Evolutionary conservation across 2,113 vertebrate genomes (phyloP), one percentile per base, ranked within the genome.

Genomic region (Rostratula benghalensis): DNA sequence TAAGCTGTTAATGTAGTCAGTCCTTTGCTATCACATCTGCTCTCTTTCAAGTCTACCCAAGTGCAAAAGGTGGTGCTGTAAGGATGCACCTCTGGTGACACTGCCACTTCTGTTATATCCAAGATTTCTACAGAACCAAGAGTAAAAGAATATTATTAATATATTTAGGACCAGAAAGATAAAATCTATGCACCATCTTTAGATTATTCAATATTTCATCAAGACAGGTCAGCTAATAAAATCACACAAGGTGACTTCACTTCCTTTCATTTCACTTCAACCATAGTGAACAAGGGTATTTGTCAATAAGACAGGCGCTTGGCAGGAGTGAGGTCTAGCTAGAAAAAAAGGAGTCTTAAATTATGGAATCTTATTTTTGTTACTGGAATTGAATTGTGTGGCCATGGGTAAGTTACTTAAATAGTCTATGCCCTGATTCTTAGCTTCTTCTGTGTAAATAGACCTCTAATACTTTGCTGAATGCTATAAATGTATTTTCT

Each of bases 211-310:
- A 71, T 94, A 94, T 95, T 95, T 93, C 90, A 83, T 45, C 51
- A 87, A 76, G 92, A 61, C 77, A 91, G 69, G 48, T 79, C 83
- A 92, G 65, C 69, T 92, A 94, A 94, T 73, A 95, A 93, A 93
- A 96, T 73, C 61, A 76, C 37, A 65, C 39, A 93, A 94, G 77
- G 88, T 84, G 77, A 95, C 83, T 96, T 92, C 14, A 84, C 94
- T 96, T 94, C 90, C 92, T 90, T 81, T 75, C 56, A 75, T 89
- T 93, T 93, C 51, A 71, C 41, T 84, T 82, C 77, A 76, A 76
- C 69, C 41, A 11, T 54, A 53, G 77, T 92, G 89, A 90, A 39
- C 57, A 79, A 82, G 45, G 8, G 15, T 87, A 91, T 90, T 93
- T 92, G 76, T 96, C 86, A 93, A 8, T 25, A 82, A 87, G 77